Percentiles rank a stretch among this genome's conserved stretches.
These are phyloP conservation scores for Megaceryle torquata DNA, from an alignment of 2,113 vertebrate species.

Conservation along the genomic window DNA sequence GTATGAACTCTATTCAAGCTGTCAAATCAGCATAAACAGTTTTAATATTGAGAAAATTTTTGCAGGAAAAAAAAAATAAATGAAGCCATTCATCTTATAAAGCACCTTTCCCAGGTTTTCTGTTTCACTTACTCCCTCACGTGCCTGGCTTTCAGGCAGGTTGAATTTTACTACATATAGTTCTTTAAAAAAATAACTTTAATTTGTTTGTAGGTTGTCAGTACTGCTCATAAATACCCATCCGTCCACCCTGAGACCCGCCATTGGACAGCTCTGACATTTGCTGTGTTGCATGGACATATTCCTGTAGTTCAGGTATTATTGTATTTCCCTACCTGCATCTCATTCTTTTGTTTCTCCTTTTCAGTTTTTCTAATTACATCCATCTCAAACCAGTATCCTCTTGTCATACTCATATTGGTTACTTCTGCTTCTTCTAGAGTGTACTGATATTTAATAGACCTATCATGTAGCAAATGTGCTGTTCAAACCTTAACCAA, in stretches of 20 bases:
- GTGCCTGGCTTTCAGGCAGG: conserved; percentile 52
- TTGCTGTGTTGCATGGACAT: conserved; percentile 98
- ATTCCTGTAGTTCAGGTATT: conserved; percentile 99
- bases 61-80: not conserved
- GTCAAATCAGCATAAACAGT: conserved; percentile 22
- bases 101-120: conserved; percentile 17
- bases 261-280: conserved; percentile 98
- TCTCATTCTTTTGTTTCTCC: conserved; percentile 67
- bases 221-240: conserved; percentile 96
- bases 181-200: conserved; percentile 75
- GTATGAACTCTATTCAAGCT: conserved; percentile 48
- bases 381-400: conserved; percentile 66
- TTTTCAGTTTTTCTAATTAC: conserved; percentile 55
- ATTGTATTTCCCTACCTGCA: conserved; percentile 74
- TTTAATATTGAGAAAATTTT: conserved; percentile 14
- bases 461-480: not conserved
- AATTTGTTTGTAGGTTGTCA: conserved; percentile 94
- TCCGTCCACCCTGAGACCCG: conserved; percentile 98
- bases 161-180: conserved; percentile 59
- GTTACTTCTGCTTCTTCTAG: conserved; percentile 65
- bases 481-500: conserved; percentile 65
- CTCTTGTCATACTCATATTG: conserved; percentile 73
- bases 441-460: conserved; percentile 57
- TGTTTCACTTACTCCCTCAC: not conserved
- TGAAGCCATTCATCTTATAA: not conserved